Evolutionary conservation across 2,888 invertebrate genomes (phyloP), one percentile per base, ranked within the genome.

Genomic region (Drosophila pegasa): DNA sequence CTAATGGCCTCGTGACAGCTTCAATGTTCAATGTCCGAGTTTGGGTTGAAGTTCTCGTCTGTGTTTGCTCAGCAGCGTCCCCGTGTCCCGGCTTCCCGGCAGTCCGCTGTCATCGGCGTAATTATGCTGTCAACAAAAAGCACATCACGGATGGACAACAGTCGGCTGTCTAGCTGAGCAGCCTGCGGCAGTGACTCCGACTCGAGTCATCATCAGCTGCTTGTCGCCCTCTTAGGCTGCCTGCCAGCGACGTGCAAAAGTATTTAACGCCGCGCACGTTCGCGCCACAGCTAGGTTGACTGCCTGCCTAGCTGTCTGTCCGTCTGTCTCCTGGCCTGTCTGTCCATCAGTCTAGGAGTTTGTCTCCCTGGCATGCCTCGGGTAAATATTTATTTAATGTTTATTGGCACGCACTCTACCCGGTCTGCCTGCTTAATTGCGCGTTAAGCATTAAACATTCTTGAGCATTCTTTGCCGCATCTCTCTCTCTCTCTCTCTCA

Each of bases 71-170:
- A 56, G 25, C 69, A 50, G 63, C 41, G 22, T 47, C 54, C 18
- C 20, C 4, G 20, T 5, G 20, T 22, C 12, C 22, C 20, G 14
- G 20, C 22, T 14, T 41, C 22, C 22, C 20, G 12, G 48, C 20
- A 31, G 47, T 41, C 51, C 55, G 56, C 64, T 75, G 67, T 71
- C 86, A 78, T 72, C 83, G 67, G 48, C 83, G 72, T 89, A 88
- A 89, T 84, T 89, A 89, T 86, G 89, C 86, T 84, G 88, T 87
- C 83, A 89, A 84, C 83, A 87, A 72, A 87, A 70, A 76, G 61
- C 64, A 75, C 71, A 68, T 41, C 69, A 59, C 55, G 41, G 33
- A 47, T 57, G 67, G 68, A 68, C 83, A 52, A 68, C 83, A 52
- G 38, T 41, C 40, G 68, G 27, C 56, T 31, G 41, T 43, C 40